Percentiles rank a stretch among this genome's conserved stretches.
Evolutionary conservation across 2,113 vertebrate species (phyloP).

Genomic region (Sialia sialis): DNA sequence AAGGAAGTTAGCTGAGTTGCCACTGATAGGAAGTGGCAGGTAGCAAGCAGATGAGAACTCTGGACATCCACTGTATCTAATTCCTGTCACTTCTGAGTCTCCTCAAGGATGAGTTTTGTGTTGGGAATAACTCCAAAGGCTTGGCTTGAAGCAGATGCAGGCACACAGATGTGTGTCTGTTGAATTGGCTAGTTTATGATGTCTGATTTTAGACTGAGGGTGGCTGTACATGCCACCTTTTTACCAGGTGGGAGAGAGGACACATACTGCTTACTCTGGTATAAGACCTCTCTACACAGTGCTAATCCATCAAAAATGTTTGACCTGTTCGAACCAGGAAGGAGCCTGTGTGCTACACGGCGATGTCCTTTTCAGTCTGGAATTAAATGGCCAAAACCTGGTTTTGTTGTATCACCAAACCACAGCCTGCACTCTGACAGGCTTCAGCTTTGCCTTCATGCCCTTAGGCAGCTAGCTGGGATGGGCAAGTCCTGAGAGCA

Average conservation of each 20-base stretch:
- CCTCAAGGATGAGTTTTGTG: not conserved
- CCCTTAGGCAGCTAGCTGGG: not conserved
- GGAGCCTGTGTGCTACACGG: not conserved
- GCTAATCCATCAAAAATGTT: not conserved
- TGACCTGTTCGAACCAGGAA: not conserved
- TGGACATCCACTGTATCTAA: not conserved
- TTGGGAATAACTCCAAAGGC: not conserved
- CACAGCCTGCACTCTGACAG: not conserved
- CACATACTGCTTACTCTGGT: not conserved
- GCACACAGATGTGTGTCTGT: not conserved
- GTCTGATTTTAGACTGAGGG: not conserved
- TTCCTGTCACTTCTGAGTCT: not conserved
- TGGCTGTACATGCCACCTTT: not conserved
- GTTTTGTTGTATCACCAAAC: not conserved
- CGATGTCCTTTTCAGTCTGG: not conserved
- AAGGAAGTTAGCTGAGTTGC: not conserved
- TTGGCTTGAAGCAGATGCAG: not conserved
- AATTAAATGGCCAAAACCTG: not conserved
- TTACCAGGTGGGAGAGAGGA: not conserved
- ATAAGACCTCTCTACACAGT: not conserved
- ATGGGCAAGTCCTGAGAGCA: not conserved
- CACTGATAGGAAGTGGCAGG: not conserved
- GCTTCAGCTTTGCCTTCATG: not conserved
- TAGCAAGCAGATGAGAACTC: not conserved
- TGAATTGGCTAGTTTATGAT: accelerated